phyloP scores from a whole-genome alignment of 2,888 invertebrate species.

The Galerucella pusilla region DNA sequence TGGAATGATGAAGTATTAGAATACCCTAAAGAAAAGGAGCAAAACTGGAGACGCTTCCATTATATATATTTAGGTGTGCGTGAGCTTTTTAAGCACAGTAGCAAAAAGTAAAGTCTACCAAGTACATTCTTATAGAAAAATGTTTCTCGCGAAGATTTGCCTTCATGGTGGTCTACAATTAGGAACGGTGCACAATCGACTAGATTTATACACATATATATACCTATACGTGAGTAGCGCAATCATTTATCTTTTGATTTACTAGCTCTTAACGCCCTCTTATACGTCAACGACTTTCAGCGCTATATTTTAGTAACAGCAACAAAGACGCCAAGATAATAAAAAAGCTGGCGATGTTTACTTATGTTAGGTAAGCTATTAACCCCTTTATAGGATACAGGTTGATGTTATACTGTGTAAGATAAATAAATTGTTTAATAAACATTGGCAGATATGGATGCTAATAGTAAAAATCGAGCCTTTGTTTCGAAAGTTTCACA shows the following conservation, averaged over 20 bases:
- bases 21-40: too few relatives aligned
- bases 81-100: too few relatives aligned
- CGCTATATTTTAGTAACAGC: conserved; percentile 9
- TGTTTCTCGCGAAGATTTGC: not conserved
- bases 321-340: conserved; percentile 6
- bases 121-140: not conserved
- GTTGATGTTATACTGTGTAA: conserved; percentile 3
- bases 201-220: conserved; percentile 14
- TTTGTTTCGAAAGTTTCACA: conserved; percentile 7
- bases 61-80: too few relatives aligned
- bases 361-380: conserved; percentile 5
- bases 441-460: conserved; percentile 6
- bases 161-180: conserved; percentile 23
- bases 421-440: conserved; percentile 11
- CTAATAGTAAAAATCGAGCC: not conserved
- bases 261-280: conserved; percentile 18
- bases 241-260: conserved; percentile 21
- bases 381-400: conserved; percentile 10
- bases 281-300: conserved; percentile 12
- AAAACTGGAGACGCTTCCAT: too few relatives aligned
- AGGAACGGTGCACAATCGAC: conserved; percentile 10
- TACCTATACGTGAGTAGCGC: conserved; percentile 7
- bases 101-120: too few relatives aligned
- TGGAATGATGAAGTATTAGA: too few relatives aligned
- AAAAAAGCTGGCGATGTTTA: not conserved